Evolutionary conservation across 2,113 vertebrate species (phyloP).

Genomic region (Xenus cinereus): DNA sequence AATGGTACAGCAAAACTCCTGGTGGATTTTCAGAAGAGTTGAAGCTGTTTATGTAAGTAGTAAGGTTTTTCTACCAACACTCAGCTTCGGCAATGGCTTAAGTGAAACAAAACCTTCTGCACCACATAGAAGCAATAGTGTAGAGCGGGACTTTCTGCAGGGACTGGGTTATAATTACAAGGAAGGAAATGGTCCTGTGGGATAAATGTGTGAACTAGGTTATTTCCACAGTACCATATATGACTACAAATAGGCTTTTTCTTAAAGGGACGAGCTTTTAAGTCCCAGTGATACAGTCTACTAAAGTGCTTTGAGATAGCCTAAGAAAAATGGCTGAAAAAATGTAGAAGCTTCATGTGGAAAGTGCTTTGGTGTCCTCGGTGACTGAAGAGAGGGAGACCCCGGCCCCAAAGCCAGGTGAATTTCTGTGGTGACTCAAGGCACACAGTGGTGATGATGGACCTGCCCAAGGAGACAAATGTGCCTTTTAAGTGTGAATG

Average conservation of each 20-base stretch:
- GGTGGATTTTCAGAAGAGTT: background rate
- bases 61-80: background rate
- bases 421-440: background rate
- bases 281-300: background rate
- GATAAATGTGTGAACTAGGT: background rate
- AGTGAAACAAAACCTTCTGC: background rate
- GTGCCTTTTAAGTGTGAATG: background rate
- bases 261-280: background rate
- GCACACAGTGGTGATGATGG: background rate
- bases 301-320: background rate
- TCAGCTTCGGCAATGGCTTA: background rate
- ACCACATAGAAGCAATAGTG: fast-evolving
- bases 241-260: background rate
- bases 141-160: background rate
- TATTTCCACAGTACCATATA: background rate
- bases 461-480: background rate
- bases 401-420: background rate
- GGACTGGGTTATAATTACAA: background rate
- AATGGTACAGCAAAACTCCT: background rate
- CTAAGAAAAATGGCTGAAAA: background rate
- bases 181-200: background rate
- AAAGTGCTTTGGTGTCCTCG: background rate
- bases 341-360: background rate
- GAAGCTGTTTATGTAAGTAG: background rate
- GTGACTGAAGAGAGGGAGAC: background rate